Evolutionary conservation across 2,888 invertebrate genomes (phyloP), one percentile per base, ranked within the genome.

Genomic region (Erannis defoliaria): DNA sequence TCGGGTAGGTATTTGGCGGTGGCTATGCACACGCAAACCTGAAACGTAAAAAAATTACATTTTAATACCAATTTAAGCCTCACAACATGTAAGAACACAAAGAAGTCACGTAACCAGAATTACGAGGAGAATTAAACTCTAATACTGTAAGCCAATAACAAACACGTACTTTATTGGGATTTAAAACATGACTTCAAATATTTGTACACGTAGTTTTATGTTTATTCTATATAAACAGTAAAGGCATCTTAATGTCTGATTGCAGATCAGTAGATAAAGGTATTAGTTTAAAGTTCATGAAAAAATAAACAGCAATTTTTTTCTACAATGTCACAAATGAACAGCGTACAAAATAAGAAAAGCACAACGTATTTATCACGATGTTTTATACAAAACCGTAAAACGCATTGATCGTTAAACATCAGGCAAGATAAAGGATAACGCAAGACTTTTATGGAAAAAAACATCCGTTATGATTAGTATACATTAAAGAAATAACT

Each of bases 1-100:
- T 86, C 76, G 14, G 91, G 91, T 64, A 93, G 71, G 74, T 92
- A 86, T 84, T 92, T 92, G 75, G 93, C 90, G 71, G 85, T 86
- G 57, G 80, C 88, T 60, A 86, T 65, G 70, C 88, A 86, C 55
- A 90, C 68, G 78, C 87, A 85, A 62, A 86, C 81, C 93, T 93
- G 78, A 58, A 90, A 88, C 29, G 66, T 55, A 68, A 69, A 60
- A 43, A 61, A n/a, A 40, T 21, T 5, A 10, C 23, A 21, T 2
- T 12, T 46, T 45, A 53, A 38, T 58, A 18, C 37, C 29, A 14
- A 6, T 33, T 21, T 2, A 48, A 33, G 9, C 16, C 12, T 9
- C 35, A 19, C 16, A 50, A 23, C 48, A 40, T 18, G 10, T 10
- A 53, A 42, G 37, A 19, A 38, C 23, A 57, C 2, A 60, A 19